These are phyloP conservation scores for Takifugu ocellatus DNA, from an alignment of 2,797 vertebrate species.

Conservation along the genomic window DNA sequence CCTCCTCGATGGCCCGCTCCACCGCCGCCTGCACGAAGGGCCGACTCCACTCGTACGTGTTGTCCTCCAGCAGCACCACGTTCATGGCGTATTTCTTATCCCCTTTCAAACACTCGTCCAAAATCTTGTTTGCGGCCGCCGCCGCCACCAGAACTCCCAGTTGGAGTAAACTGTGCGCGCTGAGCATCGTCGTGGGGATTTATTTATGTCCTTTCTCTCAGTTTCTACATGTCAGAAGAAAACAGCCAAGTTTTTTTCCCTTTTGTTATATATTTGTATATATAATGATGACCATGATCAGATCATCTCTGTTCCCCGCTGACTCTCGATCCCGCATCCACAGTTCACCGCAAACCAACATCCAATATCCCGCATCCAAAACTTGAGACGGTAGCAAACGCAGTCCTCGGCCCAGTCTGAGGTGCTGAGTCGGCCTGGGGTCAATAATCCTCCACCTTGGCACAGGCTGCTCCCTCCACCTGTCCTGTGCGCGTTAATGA, in stretches of 20 bases:
- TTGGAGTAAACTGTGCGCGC: slow-evolving; percentile 21
- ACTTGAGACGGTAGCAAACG: not conserved
- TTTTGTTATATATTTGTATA: no score
- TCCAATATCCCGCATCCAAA: not conserved
- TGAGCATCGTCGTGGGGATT: slow-evolving; percentile 38
- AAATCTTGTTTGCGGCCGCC: slow-evolving; percentile 35
- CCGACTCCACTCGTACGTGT: slow-evolving; percentile 68
- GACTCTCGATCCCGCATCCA: no score
- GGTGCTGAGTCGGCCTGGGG: slow-evolving; percentile 12
- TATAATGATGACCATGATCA: no score
- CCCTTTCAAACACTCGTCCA: slow-evolving; percentile 46
- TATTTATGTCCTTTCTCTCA: slow-evolving; percentile 8
- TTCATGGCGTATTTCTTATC: slow-evolving; percentile 71
- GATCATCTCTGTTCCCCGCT: no score
- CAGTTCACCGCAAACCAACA: not conserved
- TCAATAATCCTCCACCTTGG: slow-evolving; percentile 41
- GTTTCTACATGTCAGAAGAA: slow-evolving; percentile 47
- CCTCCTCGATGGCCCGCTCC: slow-evolving; percentile 64
- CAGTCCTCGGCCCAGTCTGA: not conserved
- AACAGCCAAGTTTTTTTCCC: no score
- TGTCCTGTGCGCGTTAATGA: slow-evolving; percentile 70
- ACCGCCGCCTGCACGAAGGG: slow-evolving; percentile 69
- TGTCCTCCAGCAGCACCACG: slow-evolving; percentile 86
- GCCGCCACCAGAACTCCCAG: slow-evolving; percentile 41
- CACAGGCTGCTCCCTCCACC: slow-evolving; percentile 31